Base-by-base conservation (phyloP, 2,888 invertebrate genomes). In the Barypeithes pellucidus region DNA sequence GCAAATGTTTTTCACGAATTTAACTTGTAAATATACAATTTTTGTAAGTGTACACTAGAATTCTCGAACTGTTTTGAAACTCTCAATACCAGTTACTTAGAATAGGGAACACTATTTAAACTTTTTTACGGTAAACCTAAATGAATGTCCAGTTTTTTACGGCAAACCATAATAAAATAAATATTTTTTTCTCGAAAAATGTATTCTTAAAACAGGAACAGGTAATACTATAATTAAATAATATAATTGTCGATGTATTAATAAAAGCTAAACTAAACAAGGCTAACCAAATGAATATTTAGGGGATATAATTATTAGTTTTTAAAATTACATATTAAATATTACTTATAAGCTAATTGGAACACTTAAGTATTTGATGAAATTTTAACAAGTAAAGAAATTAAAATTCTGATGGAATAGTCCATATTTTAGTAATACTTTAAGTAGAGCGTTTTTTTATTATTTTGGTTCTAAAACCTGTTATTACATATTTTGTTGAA, bases 1-100 rank as follows among this genome's bases (percentile, higher is more conserved):
- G 77, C 75, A 76, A 75, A 74, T 75, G 77, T 77, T 77, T 77
- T 77, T 75, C 75, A 75, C 65, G 75, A 62, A 71, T 76, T 72
- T 57, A 16, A 66, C 60, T 57, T 70, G 73, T 69, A 73, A 73
- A 73, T 69, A 69, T 63, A 43, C 57, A 63, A 73, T 65, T 24
- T 73, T 67, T 67, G 16, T 43, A 36, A 20, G 20, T 47, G 11
- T 47, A 20, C 9, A 20, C 47, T 47, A 20, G 3, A 47, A 47
- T 20, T 47, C 20, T 47, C 20, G 16, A 29, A 29, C 29, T 29
- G 29, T 29, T 29, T 9, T 4, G 39, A 43, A 16, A 47, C 20
- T 18, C 20, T 8, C 0, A 20, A 47, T 47, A 20, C 47, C 47
- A 20, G 47, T 47, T 47, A 2, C 43, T 14, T 2, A 24, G 24